Percentiles rank a stretch among this genome's conserved stretches.
phyloP scores from a whole-genome alignment of 2,888 invertebrate genomes.

The Camptogramma bilineatum region DNA sequence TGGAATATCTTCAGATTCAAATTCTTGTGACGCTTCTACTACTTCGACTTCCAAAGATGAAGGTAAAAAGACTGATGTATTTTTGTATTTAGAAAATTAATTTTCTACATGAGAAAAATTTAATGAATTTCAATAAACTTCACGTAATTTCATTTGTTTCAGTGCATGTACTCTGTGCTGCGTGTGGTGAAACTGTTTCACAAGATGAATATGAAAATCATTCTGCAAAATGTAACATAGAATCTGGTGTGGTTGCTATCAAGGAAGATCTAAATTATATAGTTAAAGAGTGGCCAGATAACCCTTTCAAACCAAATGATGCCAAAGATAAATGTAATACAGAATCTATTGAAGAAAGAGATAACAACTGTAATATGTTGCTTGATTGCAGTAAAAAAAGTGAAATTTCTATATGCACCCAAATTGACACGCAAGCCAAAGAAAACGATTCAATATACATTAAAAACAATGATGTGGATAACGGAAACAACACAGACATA shows the following conservation, averaged over 20 bases:
- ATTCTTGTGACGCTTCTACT: slow-evolving; percentile 46
- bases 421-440: slow-evolving; percentile 53
- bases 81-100: background rate
- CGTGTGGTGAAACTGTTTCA: slow-evolving; percentile 29
- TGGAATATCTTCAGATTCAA: slow-evolving; percentile 59
- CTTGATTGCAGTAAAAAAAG: slow-evolving; percentile 61
- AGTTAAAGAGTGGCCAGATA: slow-evolving; percentile 27
- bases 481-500: slow-evolving; percentile 4
- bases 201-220: slow-evolving; percentile 19
- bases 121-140: background rate
- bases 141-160: slow-evolving; percentile 19
- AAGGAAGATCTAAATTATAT: slow-evolving; percentile 4
- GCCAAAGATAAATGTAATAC: slow-evolving; percentile 1
- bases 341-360: slow-evolving; percentile 29
- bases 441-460: slow-evolving; percentile 49
- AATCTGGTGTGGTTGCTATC: background rate
- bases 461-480: slow-evolving; percentile 22
- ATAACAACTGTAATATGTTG: slow-evolving; percentile 56
- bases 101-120: background rate
- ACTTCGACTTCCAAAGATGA: slow-evolving; percentile 29
- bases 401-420: slow-evolving; percentile 62
- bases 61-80: slow-evolving; percentile 37
- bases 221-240: slow-evolving; percentile 14
- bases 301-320: slow-evolving; percentile 21
- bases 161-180: slow-evolving; percentile 29